These are phyloP conservation scores for Deroplatys truncata DNA, from an alignment of 2,888 invertebrate species.

Conservation along the genomic window DNA sequence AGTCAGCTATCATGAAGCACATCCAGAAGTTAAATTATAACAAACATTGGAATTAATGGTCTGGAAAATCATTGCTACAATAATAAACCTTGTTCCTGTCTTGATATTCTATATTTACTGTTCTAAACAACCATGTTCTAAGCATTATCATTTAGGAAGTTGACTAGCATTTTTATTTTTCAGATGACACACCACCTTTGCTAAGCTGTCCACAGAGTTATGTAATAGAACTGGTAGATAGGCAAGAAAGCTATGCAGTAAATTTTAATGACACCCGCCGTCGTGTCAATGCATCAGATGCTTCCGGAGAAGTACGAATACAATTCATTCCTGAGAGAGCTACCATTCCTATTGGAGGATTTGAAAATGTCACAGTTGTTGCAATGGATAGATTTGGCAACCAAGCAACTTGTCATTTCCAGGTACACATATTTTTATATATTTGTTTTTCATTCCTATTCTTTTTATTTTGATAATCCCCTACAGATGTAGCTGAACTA, in stretches of 20 bases:
- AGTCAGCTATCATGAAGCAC: too few species aligned
- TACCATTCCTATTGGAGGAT: constrained; percentile 78
- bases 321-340: constrained; percentile 80
- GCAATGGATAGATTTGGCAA: constrained; percentile 86
- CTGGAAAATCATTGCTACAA: too few species aligned
- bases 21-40: too few species aligned
- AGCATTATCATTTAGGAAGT: too few species aligned
- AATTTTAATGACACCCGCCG: constrained; percentile 87
- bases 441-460: too few species aligned
- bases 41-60: too few species aligned
- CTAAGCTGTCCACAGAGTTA: constrained; percentile 91
- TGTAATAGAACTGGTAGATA: constrained; percentile 85
- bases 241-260: constrained; percentile 84
- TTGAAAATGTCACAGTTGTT: constrained; percentile 87
- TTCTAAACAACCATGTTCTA: too few species aligned
- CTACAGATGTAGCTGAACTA: too few species aligned
- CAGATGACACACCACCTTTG: constrained; percentile 84
- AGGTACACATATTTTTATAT: constrained; percentile 49
- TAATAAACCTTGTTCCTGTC: too few species aligned
- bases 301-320: constrained; percentile 82
- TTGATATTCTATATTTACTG: too few species aligned
- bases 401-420: constrained; percentile 86
- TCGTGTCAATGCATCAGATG: constrained; percentile 80
- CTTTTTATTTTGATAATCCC: too few species aligned
- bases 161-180: background rate